Evolutionary conservation across 2,797 vertebrate species (phyloP).

Genomic region (Triplophysa yarkandensis): DNA sequence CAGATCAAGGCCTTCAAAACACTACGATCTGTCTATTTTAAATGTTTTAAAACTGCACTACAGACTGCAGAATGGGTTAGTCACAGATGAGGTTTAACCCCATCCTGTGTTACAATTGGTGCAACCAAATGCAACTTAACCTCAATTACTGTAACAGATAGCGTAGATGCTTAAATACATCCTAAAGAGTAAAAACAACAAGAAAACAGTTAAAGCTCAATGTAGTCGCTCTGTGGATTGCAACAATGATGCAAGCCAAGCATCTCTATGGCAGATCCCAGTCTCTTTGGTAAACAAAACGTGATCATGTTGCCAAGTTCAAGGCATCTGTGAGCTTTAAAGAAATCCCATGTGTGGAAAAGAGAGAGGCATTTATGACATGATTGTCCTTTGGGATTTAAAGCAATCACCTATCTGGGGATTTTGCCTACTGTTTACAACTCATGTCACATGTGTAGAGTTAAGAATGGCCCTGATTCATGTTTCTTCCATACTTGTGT

Average conservation of each 20-base stretch:
- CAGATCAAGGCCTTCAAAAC: background rate
- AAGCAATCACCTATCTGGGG: constrained; percentile 26
- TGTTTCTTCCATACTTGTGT: background rate
- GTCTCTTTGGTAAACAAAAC: constrained; percentile 44
- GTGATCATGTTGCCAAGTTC: constrained; percentile 22
- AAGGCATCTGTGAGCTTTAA: constrained; percentile 34
- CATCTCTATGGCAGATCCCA: constrained; percentile 3
- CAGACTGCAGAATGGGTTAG: constrained; percentile 7
- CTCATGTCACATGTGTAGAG: background rate
- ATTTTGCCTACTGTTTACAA: background rate
- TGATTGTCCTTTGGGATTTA: constrained; percentile 21
- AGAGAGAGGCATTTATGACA: constrained; percentile 13
- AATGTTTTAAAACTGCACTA: no score
- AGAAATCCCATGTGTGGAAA: constrained; percentile 34
- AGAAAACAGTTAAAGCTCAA: background rate
- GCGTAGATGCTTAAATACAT: constrained; percentile 22
- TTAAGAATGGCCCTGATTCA: background rate
- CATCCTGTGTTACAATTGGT: constrained; percentile 12
- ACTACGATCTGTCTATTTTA: background rate
- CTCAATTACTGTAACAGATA: constrained; percentile 37
- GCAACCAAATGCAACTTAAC: constrained; percentile 38
- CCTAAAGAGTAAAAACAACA: constrained; percentile 18
- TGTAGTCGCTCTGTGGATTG: background rate
- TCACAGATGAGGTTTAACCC: constrained; percentile 34
- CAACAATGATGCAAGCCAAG: constrained; percentile 17